Conservation (phyloP, 2,797 vertebrate genomes). For the Danio albolineatus region DNA sequence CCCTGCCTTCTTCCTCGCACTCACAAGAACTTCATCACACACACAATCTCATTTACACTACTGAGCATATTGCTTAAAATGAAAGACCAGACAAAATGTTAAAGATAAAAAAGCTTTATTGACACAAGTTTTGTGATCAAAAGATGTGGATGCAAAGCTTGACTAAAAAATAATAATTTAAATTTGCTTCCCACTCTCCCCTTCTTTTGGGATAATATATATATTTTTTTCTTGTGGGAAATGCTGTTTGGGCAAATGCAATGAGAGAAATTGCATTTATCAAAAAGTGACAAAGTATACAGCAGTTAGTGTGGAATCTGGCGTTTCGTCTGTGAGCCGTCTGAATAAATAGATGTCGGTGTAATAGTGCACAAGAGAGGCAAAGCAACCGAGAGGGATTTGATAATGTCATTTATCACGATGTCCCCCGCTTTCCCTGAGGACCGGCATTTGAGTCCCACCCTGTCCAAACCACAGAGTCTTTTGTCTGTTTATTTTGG, state of each 20-base stretch:
- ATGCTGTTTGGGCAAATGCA: background rate
- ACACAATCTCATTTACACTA: no score
- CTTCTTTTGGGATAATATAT: slow-evolving; percentile 34
- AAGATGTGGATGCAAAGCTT: slow-evolving; percentile 42
- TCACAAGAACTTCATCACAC: no score
- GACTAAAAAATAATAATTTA: slow-evolving; percentile 41
- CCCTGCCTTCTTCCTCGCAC: no score
- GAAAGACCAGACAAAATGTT: background rate
- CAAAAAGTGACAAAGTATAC: slow-evolving; percentile 46
- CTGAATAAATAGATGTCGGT: slow-evolving; percentile 80
- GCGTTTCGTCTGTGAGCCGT: slow-evolving; percentile 58
- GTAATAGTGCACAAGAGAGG: slow-evolving; percentile 46
- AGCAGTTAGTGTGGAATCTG: slow-evolving; percentile 56
- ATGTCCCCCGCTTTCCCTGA: slow-evolving; percentile 9
- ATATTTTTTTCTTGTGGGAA: slow-evolving; percentile 16
- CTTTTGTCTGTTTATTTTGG: slow-evolving; percentile 4
- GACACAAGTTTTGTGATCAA: slow-evolving; percentile 54
- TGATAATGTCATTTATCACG: slow-evolving; percentile 39
- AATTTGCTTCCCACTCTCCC: slow-evolving; percentile 13
- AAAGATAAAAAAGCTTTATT: slow-evolving; percentile 67
- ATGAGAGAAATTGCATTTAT: slow-evolving; percentile 27
- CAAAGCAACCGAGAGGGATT: slow-evolving; percentile 56
- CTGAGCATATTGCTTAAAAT: background rate
- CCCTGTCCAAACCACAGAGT: slow-evolving; percentile 22
- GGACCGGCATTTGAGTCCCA: slow-evolving; percentile 14